A percentile compares a stretch with the other conserved stretches of the same genome.
phyloP scores from a whole-genome alignment of 1,140 invertebrate species.

The Plodia interpunctella region DNA sequence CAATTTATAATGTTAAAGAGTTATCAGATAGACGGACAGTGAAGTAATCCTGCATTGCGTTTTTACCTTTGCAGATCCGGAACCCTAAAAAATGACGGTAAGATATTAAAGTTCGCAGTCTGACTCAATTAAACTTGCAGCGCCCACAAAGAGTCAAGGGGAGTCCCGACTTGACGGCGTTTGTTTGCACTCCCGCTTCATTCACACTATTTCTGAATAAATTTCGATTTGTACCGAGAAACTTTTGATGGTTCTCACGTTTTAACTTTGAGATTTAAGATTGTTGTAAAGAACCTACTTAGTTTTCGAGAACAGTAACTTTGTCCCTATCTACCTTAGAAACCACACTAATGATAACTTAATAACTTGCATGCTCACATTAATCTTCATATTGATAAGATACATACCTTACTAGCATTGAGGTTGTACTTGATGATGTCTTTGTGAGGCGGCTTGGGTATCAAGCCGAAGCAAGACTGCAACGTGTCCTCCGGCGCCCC shows the following conservation, averaged over 20 bases:
- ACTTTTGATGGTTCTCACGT: neutral
- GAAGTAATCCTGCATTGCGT: too few relatives aligned
- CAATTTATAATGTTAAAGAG: too few relatives aligned
- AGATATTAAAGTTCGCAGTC: neutral
- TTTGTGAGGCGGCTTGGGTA: conserved; percentile 83
- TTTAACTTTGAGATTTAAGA: neutral
- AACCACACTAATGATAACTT: too few relatives aligned
- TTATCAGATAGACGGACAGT: too few relatives aligned
- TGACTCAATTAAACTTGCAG: conserved; percentile 12
- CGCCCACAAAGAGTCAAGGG: conserved; percentile 3
- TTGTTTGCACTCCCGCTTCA: neutral
- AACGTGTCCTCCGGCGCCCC: conserved; percentile 86
- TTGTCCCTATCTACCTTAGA: too few relatives aligned
- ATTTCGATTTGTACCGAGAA: neutral
- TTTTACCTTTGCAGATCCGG: too few relatives aligned
- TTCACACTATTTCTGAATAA: neutral
- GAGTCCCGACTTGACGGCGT: neutral
- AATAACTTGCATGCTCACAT: too few relatives aligned
- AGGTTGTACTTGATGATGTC: conserved; percentile 81
- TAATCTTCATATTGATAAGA: too few relatives aligned
- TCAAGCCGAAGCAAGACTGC: conserved; percentile 81
- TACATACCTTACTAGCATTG: conserved; percentile 79
- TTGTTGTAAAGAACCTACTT: too few relatives aligned
- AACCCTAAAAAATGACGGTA: too few relatives aligned
- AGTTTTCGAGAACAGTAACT: too few relatives aligned